These are phyloP conservation scores for Aldabrachelys gigantea DNA, from an alignment of 2,113 vertebrate genomes.

Conservation along the genomic window DNA sequence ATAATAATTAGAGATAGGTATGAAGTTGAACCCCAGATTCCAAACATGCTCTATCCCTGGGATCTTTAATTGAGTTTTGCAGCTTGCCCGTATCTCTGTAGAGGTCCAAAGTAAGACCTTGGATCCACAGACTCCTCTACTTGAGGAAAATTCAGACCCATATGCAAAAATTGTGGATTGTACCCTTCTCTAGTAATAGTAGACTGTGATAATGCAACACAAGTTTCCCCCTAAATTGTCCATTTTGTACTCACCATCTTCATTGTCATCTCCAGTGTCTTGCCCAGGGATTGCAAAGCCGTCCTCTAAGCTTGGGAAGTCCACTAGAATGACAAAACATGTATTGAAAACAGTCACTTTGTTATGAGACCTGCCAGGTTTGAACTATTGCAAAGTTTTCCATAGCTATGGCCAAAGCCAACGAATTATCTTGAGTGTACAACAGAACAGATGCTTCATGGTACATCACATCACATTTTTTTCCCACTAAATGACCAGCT, in stretches of 20 bases:
- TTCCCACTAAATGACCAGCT: constrained; percentile 15
- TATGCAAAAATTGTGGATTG: not conserved
- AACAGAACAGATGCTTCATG: not conserved
- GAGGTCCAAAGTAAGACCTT: not conserved
- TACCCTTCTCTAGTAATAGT: not conserved
- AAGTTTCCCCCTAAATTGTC: not conserved
- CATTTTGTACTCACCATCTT: constrained; percentile 72
- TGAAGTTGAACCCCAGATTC: not conserved
- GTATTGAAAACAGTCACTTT: not conserved
- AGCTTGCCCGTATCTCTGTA: not conserved
- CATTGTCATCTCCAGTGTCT: constrained; percentile 74
- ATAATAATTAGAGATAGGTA: not conserved
- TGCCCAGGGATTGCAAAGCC: constrained; percentile 71
- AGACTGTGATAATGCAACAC: not conserved
- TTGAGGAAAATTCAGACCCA: not conserved
- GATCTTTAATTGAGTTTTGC: not conserved
- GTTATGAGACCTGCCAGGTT: not conserved
- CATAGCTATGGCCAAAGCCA: not conserved
- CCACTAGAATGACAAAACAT: constrained; percentile 75
- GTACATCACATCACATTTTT: constrained; percentile 18
- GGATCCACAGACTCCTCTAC: not conserved
- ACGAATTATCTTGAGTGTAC: not conserved
- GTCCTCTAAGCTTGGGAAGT: constrained; percentile 74
- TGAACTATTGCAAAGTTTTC: not conserved
- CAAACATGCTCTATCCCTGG: not conserved